A percentile compares a stretch with the other conserved stretches of the same genome.
These are phyloP conservation scores for Aegithalos caudatus DNA, from an alignment of 2,113 vertebrate genomes.

Conservation along the genomic window DNA sequence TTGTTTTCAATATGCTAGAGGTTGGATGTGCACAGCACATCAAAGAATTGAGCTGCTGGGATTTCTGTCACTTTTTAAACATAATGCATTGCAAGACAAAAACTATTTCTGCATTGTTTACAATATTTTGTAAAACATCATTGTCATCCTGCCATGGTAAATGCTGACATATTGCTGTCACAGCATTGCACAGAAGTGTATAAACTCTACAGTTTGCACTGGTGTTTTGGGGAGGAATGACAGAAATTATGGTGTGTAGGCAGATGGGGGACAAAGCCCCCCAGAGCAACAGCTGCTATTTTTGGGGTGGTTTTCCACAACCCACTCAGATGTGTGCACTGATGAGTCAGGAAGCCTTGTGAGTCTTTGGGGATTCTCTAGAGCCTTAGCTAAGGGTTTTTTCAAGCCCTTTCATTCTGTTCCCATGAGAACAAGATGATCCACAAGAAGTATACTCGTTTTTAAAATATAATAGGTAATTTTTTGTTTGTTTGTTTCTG, in stretches of 20 bases:
- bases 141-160: background rate
- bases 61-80: background rate
- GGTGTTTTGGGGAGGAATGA: background rate
- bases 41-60: background rate
- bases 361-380: background rate
- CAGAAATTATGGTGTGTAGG: background rate
- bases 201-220: fast-evolving
- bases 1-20: background rate
- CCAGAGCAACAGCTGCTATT: background rate
- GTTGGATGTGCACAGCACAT: background rate
- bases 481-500: background rate
- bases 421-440: background rate
- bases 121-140: background rate
- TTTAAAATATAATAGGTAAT: background rate
- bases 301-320: background rate
- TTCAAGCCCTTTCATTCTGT: background rate
- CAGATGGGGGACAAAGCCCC: background rate
- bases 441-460: background rate
- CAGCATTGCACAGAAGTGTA: fast-evolving
- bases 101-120: background rate
- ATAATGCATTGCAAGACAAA: background rate
- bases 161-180: background rate
- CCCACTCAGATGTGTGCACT: fast-evolving
- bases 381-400: background rate
- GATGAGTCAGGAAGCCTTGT: background rate